These are phyloP conservation scores for Steromphala cineraria DNA, from an alignment of 2,888 invertebrate species.

Conservation along the genomic window DNA sequence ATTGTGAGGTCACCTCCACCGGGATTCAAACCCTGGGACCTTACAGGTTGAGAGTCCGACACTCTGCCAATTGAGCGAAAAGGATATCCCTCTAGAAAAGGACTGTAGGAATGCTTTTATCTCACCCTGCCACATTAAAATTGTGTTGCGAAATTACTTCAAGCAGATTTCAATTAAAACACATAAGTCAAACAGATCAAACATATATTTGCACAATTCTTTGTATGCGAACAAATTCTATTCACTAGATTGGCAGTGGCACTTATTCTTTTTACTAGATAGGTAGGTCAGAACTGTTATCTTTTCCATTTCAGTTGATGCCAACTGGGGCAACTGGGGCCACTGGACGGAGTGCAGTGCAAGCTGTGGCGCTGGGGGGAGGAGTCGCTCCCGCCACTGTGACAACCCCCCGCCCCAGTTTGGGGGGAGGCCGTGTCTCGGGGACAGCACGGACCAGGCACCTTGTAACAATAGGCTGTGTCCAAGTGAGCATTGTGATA, in stretches of 20 bases:
- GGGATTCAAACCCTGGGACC: no score
- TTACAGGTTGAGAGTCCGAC: no score
- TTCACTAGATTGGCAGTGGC: no score
- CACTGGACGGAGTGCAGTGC: constrained; percentile 71
- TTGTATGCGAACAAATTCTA: no score
- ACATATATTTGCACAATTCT: no score
- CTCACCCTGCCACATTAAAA: no score
- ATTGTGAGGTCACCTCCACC: no score
- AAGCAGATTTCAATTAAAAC: background rate
- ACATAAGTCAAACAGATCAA: no score
- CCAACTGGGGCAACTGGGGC: constrained; percentile 72
- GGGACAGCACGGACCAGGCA: constrained; percentile 53
- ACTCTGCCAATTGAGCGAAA: no score
- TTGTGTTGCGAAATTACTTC: background rate
- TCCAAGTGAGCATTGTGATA: constrained; percentile 57
- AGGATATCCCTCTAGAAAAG: no score
- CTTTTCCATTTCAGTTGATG: constrained; percentile 62
- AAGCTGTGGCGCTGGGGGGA: constrained; percentile 70
- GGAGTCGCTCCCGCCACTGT: constrained; percentile 66
- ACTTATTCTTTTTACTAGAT: no score
- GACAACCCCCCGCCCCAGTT: constrained; percentile 68
- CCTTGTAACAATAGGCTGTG: constrained; percentile 65
- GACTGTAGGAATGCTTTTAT: no score
- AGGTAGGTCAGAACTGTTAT: background rate
- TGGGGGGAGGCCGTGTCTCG: constrained; percentile 69